phyloP scores from a whole-genome alignment of 2,113 vertebrate species.

The Pipra filicauda region DNA sequence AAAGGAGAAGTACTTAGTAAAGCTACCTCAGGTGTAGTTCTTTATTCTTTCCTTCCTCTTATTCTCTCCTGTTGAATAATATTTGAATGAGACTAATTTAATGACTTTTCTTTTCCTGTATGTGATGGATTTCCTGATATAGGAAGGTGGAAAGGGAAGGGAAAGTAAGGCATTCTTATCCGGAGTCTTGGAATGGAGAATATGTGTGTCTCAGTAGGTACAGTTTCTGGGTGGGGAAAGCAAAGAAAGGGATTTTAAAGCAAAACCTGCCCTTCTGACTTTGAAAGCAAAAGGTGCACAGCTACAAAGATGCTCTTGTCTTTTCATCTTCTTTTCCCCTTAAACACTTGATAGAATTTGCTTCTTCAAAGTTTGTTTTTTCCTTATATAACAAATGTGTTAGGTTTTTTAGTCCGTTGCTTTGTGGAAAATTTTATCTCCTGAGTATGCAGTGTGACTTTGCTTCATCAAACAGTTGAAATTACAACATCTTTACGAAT shows the following conservation, averaged over 20 bases:
- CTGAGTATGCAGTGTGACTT: neutral
- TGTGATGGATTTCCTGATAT: neutral
- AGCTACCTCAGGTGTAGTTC: neutral
- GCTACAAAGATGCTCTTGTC: neutral
- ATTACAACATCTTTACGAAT: neutral
- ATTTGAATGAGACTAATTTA: neutral
- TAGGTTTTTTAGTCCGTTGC: neutral
- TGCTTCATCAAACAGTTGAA: neutral
- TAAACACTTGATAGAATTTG: neutral
- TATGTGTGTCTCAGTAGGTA: neutral
- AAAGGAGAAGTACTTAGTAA: neutral
- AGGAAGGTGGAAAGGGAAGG: neutral
- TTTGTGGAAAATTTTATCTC: neutral
- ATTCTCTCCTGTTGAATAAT: neutral
- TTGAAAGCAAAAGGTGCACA: neutral
- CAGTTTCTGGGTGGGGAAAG: neutral
- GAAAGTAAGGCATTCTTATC: neutral
- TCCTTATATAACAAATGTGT: neutral
- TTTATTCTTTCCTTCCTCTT: neutral
- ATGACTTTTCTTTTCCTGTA: neutral
- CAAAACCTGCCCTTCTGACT: neutral
- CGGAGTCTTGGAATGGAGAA: neutral
- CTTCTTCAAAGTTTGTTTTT: neutral
- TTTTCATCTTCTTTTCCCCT: neutral
- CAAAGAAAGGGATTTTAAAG: neutral